Evolutionary conservation across 1,140 invertebrate genomes (phyloP).

Genomic region (Steinernema feltiae): DNA sequence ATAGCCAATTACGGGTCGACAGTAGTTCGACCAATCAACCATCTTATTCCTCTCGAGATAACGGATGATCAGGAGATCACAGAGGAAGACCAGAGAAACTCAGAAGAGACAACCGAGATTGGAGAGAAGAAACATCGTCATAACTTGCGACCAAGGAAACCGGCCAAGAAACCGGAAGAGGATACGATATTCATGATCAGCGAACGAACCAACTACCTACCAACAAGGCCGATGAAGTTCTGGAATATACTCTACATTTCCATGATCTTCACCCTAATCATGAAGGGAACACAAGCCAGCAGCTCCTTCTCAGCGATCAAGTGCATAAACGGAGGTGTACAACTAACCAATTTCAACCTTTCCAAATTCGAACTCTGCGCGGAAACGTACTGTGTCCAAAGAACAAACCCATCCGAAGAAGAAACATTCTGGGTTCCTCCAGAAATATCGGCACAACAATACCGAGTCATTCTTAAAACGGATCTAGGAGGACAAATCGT

Average conservation of each 20-base stretch:
- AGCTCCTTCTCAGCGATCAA: neutral
- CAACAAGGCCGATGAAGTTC: neutral
- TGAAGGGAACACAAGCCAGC: neutral
- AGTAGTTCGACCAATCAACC: neutral
- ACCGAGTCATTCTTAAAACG: neutral
- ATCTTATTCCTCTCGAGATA: neutral
- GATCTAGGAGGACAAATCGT: neutral
- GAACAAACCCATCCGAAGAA: neutral
- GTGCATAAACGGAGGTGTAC: neutral
- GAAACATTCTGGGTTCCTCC: neutral
- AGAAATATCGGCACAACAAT: neutral
- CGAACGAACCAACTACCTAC: neutral
- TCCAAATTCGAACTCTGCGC: neutral
- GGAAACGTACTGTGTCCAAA: neutral
- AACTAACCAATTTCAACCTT: neutral
- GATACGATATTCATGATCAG: neutral
- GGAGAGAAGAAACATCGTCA: neutral
- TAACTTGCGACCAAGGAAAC: neutral
- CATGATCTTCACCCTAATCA: neutral
- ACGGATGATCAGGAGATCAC: neutral
- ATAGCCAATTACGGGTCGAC: neutral
- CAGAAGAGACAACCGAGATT: neutral
- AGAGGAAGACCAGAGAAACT: neutral
- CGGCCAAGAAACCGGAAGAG: neutral
- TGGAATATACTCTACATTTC: neutral